A percentile compares a stretch with the other conserved stretches of the same genome.
Conservation (phyloP, 53 echinoderm and acorn worm species). For the Arbacia lixula region DNA sequence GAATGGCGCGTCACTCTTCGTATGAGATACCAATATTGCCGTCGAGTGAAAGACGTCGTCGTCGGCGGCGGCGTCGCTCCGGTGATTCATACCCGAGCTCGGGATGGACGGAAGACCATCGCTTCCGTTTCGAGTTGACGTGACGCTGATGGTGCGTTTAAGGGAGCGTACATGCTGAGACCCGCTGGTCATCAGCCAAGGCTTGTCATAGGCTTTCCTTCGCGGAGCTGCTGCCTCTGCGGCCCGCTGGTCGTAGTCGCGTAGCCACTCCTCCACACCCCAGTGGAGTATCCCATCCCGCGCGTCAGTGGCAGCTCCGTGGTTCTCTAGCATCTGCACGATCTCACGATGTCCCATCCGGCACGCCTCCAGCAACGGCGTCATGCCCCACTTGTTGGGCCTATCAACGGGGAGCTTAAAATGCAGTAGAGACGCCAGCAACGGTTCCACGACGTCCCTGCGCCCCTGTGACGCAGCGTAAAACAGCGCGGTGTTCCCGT, state of each 20-base stretch:
- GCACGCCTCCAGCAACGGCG: conserved; percentile 84
- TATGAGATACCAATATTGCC: conserved; percentile 5
- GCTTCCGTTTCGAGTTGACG: neutral
- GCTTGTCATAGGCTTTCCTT: conserved; percentile 76
- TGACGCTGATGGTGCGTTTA: conserved; percentile 42
- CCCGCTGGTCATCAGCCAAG: conserved; percentile 60
- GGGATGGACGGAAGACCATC: conserved; percentile 21
- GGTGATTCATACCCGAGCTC: neutral
- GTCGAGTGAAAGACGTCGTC: conserved; percentile 18
- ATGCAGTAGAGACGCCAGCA: conserved; percentile 64
- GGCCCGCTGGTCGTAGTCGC: conserved; percentile 55
- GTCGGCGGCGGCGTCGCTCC: neutral
- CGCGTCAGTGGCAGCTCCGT: conserved; percentile 62
- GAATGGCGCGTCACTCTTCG: conserved; percentile 6
- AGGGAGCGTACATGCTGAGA: neutral
- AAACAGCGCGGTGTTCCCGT: conserved; percentile 85
- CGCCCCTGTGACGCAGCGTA: conserved; percentile 83
- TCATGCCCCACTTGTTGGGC: conserved; percentile 84
- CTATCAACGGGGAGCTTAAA: conserved; percentile 69
- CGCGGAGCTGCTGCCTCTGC: conserved; percentile 39
- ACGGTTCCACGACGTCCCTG: conserved; percentile 45
- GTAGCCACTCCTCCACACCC: conserved; percentile 76
- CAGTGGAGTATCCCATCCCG: conserved; percentile 68
- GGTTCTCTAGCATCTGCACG: conserved; percentile 61
- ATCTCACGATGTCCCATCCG: conserved; percentile 70